Conservation (phyloP, 2,888 invertebrate species). For the Caenorhabditis uteleia region DNA sequence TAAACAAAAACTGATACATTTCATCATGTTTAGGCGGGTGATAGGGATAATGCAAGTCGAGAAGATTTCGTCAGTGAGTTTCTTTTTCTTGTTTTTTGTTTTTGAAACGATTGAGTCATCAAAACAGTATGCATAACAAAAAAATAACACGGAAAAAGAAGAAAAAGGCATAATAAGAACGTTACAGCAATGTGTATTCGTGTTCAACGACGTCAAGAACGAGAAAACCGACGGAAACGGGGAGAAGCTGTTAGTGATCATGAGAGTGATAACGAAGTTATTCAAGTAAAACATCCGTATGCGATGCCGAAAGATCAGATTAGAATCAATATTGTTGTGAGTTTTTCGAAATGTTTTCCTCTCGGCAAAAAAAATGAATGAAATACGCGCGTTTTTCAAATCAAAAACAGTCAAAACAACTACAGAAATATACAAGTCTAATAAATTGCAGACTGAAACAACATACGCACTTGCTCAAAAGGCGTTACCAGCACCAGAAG, state of each 20-base stretch:
- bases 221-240: conserved; percentile 29
- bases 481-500: conserved; percentile 16
- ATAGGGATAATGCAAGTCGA: conserved; percentile 25
- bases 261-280: conserved; percentile 38
- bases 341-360: too few relatives aligned
- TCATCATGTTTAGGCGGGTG: conserved; percentile 6
- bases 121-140: too few relatives aligned
- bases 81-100: neutral
- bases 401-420: neutral
- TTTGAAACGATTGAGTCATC: too few relatives aligned
- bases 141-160: too few relatives aligned
- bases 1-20: neutral
- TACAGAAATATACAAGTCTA: neutral
- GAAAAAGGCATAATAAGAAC: conserved; percentile 1
- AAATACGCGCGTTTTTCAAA: neutral
- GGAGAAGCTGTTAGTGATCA: conserved; percentile 43
- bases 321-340: conserved; percentile 46
- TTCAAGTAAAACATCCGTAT: conserved; percentile 36
- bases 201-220: conserved; percentile 43
- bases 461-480: conserved; percentile 22
- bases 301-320: conserved; percentile 38
- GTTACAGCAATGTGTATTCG: conserved; percentile 46
- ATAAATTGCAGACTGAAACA: conserved; percentile 10
- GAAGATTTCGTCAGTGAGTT: conserved; percentile 51
- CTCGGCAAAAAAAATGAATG: too few relatives aligned